These are phyloP conservation scores for Ophthalmolycus amberensis DNA, from an alignment of 2,113 vertebrate species.

Conservation along the genomic window DNA sequence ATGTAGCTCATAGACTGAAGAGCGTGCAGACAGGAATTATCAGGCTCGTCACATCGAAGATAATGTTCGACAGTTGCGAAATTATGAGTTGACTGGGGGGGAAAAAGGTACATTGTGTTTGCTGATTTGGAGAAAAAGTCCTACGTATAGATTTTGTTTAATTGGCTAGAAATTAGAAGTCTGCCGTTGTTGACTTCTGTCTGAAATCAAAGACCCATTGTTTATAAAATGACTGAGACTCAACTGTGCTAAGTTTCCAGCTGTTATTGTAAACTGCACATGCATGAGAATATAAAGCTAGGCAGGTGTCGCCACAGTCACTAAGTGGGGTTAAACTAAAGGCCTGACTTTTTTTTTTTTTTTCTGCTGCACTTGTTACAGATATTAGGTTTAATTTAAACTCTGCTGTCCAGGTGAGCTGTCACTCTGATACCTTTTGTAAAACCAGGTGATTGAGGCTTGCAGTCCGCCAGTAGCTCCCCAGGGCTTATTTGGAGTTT, in stretches of 20 bases:
- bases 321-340: not conserved
- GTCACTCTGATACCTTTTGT: constrained; percentile 32
- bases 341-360: not conserved
- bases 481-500: constrained; percentile 83
- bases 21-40: not conserved
- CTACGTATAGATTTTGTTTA: not conserved
- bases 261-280: not conserved
- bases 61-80: not conserved
- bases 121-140: not conserved
- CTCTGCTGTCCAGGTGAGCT: constrained; percentile 39
- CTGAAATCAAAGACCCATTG: not conserved
- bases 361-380: not conserved
- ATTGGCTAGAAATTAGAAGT: not conserved
- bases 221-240: not conserved
- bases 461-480: constrained; percentile 38
- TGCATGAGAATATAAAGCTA: not conserved
- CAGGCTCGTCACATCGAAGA: not conserved
- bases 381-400: not conserved
- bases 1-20: not conserved
- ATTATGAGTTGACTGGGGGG: not conserved
- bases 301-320: not conserved
- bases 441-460: constrained; percentile 43
- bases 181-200: not conserved
- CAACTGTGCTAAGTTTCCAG: not conserved
- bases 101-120: not conserved